These are phyloP conservation scores for Drosophila diplacantha DNA, from an alignment of 2,888 invertebrate species.

Conservation along the genomic window DNA sequence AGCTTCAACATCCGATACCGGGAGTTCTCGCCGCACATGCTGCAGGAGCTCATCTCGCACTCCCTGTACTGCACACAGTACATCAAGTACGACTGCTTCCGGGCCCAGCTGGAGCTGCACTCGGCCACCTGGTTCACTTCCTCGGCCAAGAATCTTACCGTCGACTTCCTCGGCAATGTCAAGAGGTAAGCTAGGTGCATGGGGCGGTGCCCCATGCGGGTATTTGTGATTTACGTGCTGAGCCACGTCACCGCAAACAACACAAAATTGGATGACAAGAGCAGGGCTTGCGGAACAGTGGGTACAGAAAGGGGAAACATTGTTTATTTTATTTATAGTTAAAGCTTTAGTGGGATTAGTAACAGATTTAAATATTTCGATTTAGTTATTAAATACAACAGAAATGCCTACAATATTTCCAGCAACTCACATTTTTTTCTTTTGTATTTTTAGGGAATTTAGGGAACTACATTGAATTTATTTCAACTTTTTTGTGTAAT, in stretches of 20 bases:
- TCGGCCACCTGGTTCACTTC: slow-evolving; percentile 94
- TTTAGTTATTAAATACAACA: background rate
- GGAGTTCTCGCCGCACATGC: slow-evolving; percentile 93
- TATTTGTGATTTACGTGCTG: slow-evolving; percentile 53
- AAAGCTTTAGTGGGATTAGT: background rate
- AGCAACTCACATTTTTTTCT: no score
- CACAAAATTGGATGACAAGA: slow-evolving; percentile 35
- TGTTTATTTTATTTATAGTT: background rate
- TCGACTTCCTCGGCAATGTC: slow-evolving; percentile 90
- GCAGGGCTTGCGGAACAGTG: slow-evolving; percentile 20
- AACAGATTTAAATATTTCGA: background rate
- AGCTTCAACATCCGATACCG: slow-evolving; percentile 91
- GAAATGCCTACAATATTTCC: background rate
- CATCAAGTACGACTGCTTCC: slow-evolving; percentile 93
- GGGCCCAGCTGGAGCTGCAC: slow-evolving; percentile 90
- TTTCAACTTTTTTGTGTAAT: no score
- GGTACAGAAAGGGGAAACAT: background rate
- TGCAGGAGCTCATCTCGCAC: slow-evolving; percentile 92
- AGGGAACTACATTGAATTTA: no score
- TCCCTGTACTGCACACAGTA: slow-evolving; percentile 93
- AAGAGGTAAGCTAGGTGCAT: slow-evolving; percentile 80
- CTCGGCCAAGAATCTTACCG: slow-evolving; percentile 86
- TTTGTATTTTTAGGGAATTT: no score
- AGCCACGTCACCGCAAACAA: slow-evolving; percentile 38
- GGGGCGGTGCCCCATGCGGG: slow-evolving; percentile 27